phyloP scores from a whole-genome alignment of 1,140 invertebrate species.

The Polypedilum pembai region DNA sequence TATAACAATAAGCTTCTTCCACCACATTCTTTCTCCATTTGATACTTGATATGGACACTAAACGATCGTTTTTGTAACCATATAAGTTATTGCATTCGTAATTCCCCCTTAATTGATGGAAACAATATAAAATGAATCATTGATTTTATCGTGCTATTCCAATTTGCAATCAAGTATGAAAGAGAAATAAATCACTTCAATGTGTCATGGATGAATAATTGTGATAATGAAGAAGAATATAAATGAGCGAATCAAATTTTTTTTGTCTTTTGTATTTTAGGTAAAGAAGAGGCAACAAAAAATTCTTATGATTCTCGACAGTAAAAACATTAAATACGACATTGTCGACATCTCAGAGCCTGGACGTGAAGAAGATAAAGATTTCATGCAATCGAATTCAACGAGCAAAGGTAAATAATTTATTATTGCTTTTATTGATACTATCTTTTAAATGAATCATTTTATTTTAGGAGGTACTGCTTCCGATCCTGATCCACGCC shows the following conservation, averaged over 20 bases:
- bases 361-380: constrained; percentile 76
- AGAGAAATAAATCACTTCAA: constrained; percentile 9
- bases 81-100: too few species aligned
- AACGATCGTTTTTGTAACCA: too few species aligned
- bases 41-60: too few species aligned
- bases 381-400: constrained; percentile 85
- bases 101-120: too few species aligned
- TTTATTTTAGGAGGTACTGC: constrained; percentile 46
- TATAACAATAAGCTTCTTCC: too few species aligned
- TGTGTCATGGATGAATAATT: background rate
- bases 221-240: background rate
- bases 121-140: too few species aligned
- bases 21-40: too few species aligned
- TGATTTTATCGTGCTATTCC: background rate
- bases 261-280: constrained; percentile 48
- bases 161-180: background rate
- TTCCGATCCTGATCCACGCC: constrained; percentile 49
- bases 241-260: constrained; percentile 30
- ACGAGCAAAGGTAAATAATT: constrained; percentile 55
- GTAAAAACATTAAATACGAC: constrained; percentile 79
- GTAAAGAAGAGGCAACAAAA: constrained; percentile 90
- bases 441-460: background rate
- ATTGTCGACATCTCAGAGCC: constrained; percentile 89
- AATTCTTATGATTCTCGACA: constrained; percentile 84
- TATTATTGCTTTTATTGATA: too few species aligned